These are phyloP conservation scores for Odobenus rosmarus DNA, from an alignment of 2,113 vertebrate genomes.

Conservation along the genomic window DNA sequence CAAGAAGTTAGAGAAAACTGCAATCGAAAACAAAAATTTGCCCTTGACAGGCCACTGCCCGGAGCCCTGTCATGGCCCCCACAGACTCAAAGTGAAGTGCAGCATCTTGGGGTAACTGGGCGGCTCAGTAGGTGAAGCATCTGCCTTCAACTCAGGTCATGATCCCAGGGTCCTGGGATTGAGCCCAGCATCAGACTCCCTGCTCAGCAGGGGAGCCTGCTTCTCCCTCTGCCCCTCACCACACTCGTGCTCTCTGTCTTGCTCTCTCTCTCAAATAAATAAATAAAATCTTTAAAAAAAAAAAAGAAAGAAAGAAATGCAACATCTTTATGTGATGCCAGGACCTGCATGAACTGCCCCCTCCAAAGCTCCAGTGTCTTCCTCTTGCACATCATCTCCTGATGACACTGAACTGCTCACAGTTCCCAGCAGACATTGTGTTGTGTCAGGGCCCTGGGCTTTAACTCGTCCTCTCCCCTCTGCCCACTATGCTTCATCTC, in stretches of 20 bases:
- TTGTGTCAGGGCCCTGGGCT: neutral
- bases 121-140: too few relatives aligned
- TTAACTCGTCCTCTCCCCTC: neutral
- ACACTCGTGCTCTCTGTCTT: too few relatives aligned
- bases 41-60: neutral
- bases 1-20: neutral
- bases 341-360: accelerated
- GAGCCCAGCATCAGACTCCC: too few relatives aligned
- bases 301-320: too few relatives aligned
- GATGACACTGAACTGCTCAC: neutral
- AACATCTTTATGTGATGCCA: neutral
- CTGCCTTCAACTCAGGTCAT: too few relatives aligned
- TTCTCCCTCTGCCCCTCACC: too few relatives aligned
- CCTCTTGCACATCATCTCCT: neutral
- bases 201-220: too few relatives aligned
- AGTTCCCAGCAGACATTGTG: neutral
- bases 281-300: too few relatives aligned
- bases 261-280: too few relatives aligned
- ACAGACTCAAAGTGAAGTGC: neutral
- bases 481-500: neutral
- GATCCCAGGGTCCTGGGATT: too few relatives aligned
- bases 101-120: too few relatives aligned
- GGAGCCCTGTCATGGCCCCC: neutral
- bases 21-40: neutral
- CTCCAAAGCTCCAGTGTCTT: neutral